Evolutionary conservation across 2,797 vertebrate genomes (phyloP).

Genomic region (Adelosebastes latens): DNA sequence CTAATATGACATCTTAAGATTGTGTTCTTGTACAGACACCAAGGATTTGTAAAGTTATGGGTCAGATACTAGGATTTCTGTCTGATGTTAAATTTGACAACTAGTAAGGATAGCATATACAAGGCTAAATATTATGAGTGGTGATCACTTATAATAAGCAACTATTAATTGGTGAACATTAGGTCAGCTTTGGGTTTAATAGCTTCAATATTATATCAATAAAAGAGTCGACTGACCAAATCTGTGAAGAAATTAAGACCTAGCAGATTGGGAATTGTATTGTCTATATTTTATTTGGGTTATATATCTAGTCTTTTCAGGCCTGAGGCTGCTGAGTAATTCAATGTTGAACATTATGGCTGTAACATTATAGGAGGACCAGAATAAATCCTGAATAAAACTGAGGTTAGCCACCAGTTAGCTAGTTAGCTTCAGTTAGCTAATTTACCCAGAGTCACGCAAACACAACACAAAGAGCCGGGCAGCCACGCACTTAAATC

Average conservation of each 20-base stretch:
- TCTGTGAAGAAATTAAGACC: too few species aligned
- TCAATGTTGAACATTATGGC: fast-evolving
- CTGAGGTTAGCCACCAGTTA: neutral
- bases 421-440: constrained; percentile 24
- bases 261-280: neutral
- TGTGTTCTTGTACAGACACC: neutral
- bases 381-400: neutral
- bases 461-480: neutral
- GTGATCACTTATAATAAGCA: neutral
- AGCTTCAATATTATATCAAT: neutral
- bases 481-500: fast-evolving
- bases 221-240: neutral
- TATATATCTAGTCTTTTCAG: neutral
- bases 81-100: neutral
- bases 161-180: neutral
- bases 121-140: too few species aligned
- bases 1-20: fast-evolving
- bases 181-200: neutral
- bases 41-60: neutral
- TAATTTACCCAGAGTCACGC: neutral
- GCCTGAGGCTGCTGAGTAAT: fast-evolving
- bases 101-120: neutral
- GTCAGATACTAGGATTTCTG: too few species aligned
- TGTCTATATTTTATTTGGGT: too few species aligned
- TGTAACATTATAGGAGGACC: neutral